A percentile compares a stretch with the other conserved stretches of the same genome.
Evolutionary conservation across 2,113 vertebrate genomes (phyloP).

Genomic region (Sminthopsis crassicaudata): DNA sequence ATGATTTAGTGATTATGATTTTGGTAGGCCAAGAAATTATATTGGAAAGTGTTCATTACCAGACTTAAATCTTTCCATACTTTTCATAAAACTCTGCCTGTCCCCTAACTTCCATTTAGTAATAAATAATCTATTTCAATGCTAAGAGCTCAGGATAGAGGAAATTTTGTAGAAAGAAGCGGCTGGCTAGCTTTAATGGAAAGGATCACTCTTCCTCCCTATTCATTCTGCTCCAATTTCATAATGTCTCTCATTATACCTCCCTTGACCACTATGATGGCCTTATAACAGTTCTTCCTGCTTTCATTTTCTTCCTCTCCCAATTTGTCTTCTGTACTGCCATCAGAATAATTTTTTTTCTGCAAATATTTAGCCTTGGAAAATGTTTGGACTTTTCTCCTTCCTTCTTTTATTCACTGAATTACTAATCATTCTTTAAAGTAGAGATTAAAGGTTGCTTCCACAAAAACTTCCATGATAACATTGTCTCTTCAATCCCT

Average conservation of each 20-base stretch:
- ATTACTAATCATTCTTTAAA: background rate
- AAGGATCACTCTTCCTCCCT: background rate
- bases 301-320: background rate
- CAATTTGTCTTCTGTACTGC: background rate
- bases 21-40: conserved; percentile 37
- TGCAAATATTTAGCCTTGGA: background rate
- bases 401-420: background rate
- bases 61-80: conserved; percentile 26
- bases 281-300: background rate
- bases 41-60: conserved; percentile 25
- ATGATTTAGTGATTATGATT: background rate
- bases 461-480: background rate
- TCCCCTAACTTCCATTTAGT: background rate
- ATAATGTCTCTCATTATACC: background rate
- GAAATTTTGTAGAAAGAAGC: background rate
- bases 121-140: conserved; percentile 46
- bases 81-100: background rate
- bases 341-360: background rate
- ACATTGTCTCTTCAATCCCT: background rate
- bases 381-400: background rate
- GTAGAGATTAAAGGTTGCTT: background rate
- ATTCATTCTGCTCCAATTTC: background rate
- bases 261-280: background rate
- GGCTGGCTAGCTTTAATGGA: background rate
- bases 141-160: conserved; percentile 20